These are phyloP conservation scores for Limnothrissa miodon DNA, from an alignment of 2,113 vertebrate genomes.

Conservation along the genomic window DNA sequence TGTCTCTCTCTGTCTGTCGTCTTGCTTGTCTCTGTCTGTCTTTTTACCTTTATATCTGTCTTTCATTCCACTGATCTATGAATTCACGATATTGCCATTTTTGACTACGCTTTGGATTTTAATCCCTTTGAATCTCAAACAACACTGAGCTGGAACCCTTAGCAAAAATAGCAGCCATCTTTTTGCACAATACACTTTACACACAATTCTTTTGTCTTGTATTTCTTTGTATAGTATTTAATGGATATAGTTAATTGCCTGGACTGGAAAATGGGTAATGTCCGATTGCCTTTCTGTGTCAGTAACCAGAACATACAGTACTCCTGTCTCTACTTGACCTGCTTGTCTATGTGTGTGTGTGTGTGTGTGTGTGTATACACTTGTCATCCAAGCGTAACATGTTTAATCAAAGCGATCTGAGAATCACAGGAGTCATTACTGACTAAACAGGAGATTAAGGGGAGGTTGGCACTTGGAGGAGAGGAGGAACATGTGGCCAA, in stretches of 20 bases:
- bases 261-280: not conserved
- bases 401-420: no score
- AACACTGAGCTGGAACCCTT: not conserved
- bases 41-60: not conserved
- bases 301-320: not conserved
- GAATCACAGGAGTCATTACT: no score
- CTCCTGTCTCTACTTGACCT: not conserved
- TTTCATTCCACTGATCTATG: not conserved
- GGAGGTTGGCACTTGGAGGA: no score
- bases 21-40: not conserved
- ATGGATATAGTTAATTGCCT: not conserved
- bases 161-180: not conserved
- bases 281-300: slow-evolving; percentile 3
- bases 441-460: no score
- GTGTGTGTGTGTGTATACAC: slow-evolving; percentile 6
- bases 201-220: not conserved
- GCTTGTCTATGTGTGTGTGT: not conserved
- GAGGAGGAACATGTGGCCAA: no score
- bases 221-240: not conserved
- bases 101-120: not conserved
- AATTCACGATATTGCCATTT: not conserved
- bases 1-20: not conserved
- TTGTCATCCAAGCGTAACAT: not conserved
- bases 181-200: not conserved
- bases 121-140: not conserved